phyloP scores from a whole-genome alignment of 1,140 invertebrate genomes.

The Caenorhabditis tropicalis region DNA sequence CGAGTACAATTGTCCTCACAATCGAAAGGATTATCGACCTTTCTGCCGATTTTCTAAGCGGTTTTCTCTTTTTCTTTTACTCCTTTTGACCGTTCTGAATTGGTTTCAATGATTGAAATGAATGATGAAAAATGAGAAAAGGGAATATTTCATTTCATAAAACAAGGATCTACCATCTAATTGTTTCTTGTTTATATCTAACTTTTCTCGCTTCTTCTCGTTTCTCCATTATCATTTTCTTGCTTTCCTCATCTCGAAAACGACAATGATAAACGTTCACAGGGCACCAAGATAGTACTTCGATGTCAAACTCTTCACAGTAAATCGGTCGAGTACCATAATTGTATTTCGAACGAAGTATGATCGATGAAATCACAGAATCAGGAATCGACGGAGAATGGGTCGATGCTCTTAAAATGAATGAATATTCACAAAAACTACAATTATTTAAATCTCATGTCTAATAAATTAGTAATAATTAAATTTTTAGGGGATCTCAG shows the following conservation, averaged over 20 bases:
- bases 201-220: neutral
- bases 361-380: neutral
- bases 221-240: neutral
- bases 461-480: too few species aligned
- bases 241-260: neutral
- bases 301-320: slow-evolving; percentile 16
- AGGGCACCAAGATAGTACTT: neutral
- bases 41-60: slow-evolving; percentile 21
- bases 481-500: too few species aligned
- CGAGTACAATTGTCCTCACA: slow-evolving; percentile 12
- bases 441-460: too few species aligned
- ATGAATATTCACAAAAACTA: too few species aligned
- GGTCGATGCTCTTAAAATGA: neutral
- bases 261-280: slow-evolving; percentile 10
- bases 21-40: slow-evolving; percentile 29
- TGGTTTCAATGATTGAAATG: neutral
- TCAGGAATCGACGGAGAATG: neutral
- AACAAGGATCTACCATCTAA: too few species aligned
- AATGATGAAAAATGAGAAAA: neutral
- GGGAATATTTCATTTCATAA: too few species aligned
- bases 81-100: neutral
- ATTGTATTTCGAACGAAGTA: neutral
- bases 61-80: neutral
- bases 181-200: neutral
- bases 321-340: slow-evolving; percentile 1